Evolutionary conservation across 2,888 invertebrate species (phyloP), one percentile per base, ranked within the genome.

Genomic region (Dicyrtomina minuta): DNA sequence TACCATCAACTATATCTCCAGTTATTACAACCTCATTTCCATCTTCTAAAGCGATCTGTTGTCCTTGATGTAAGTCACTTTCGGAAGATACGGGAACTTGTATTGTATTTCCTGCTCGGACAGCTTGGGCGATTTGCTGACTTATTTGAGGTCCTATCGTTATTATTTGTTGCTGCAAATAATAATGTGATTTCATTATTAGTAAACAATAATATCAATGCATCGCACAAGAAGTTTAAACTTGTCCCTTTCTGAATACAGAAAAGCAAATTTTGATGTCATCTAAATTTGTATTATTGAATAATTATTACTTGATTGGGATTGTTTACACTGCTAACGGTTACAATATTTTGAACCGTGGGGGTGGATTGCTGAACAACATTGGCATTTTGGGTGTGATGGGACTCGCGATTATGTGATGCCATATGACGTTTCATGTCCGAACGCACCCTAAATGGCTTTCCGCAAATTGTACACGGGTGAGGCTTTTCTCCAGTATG

Each of bases 371-470:
- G 62, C 10, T 64, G 62, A 27, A 17, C 24, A 13, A 46, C 49
- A 17, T 15, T 13, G 26, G 20, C 13, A 1, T 15, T n/a, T 8
- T 56, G 26, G n/a, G 17, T 22, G 12, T 53, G 69, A 53, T 67
- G 53, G 5, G 24, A 68, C 43, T 79, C 80, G 59, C 81, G 79
- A 41, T 78, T 84, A 81, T 93, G 93, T 0, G 89, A 89, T 62
- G 87, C 87, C 80, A 87, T 84, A 80, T 93, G 93, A 0, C 93
- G 85, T 66, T 91, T 89, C 84, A 93, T 87, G 81, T 93, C 93
- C 17, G 91, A 91, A 2, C 89, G 86, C 0, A 91, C 90, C 5
- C 93, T 86, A 83, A 94, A 94, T 27, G 88, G 87, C 80, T 92
- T 93, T 0, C 87, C 88, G 80, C 93, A 93, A 0, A 89, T 84